Evolutionary conservation across 2,113 vertebrate genomes (phyloP).

Genomic region (Archocentrus centrarchus): DNA sequence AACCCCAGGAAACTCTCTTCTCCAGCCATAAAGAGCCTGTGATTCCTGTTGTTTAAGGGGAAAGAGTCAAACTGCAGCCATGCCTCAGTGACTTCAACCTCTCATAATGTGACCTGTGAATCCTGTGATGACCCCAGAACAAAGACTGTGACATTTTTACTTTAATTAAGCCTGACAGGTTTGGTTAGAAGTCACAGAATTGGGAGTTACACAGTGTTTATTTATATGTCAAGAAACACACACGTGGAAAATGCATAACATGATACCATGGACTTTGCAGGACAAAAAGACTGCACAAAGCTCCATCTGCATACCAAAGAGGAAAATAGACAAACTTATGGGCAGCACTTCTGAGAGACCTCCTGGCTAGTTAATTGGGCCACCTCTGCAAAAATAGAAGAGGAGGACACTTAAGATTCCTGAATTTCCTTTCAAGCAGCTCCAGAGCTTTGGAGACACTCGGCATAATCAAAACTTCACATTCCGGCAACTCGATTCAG

Average conservation of each 20-base stretch:
- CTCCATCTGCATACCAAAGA: background rate
- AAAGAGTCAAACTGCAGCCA: conserved; percentile 42
- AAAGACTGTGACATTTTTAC: conserved; percentile 52
- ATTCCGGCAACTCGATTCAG: conserved; percentile 29
- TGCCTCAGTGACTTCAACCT: conserved; percentile 47
- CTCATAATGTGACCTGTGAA: conserved; percentile 39
- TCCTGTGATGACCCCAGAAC: conserved; percentile 43
- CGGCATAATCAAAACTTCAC: conserved; percentile 46
- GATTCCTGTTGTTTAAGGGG: conserved; percentile 35
- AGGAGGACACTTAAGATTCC: conserved; percentile 59
- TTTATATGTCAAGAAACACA: background rate
- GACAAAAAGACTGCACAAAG: background rate
- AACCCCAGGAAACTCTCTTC: conserved; percentile 37
- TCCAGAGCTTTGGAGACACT: conserved; percentile 34
- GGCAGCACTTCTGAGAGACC: conserved; percentile 15
- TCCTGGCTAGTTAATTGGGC: conserved; percentile 32
- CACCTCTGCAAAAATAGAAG: conserved; percentile 14
- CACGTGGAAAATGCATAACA: background rate
- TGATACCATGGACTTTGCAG: conserved; percentile 1
- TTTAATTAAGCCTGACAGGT: conserved; percentile 14
- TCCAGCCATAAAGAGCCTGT: conserved; percentile 23
- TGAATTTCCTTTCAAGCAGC: conserved; percentile 37
- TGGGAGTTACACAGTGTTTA: background rate
- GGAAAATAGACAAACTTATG: background rate
- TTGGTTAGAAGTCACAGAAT: conserved; percentile 23